phyloP scores from a whole-genome alignment of 2,888 invertebrate species.

The Epinotia bilunana region DNA sequence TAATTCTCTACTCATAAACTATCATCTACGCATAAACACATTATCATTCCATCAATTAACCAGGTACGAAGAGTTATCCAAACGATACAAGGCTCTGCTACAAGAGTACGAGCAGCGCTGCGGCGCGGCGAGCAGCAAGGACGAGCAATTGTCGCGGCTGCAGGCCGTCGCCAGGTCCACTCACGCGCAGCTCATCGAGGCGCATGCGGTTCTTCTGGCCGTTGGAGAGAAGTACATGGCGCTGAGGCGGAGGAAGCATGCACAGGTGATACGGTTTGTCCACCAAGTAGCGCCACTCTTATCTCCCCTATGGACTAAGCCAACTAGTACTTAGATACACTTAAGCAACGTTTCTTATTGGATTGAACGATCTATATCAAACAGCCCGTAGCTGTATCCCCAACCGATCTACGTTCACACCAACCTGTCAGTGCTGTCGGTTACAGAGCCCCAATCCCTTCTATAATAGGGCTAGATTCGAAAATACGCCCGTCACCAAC shows the following conservation, averaged over 20 bases:
- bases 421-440: too few species aligned
- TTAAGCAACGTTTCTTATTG: too few species aligned
- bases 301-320: not conserved
- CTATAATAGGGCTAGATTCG: too few species aligned
- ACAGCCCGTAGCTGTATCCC: too few species aligned
- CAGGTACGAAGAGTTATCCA: conserved; percentile 75
- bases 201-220: conserved; percentile 63
- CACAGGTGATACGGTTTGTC: conserved; percentile 54
- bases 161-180: conserved; percentile 54
- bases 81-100: conserved; percentile 67
- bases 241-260: conserved; percentile 61
- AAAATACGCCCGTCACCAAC: too few species aligned
- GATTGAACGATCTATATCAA: too few species aligned
- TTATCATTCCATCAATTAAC: not conserved
- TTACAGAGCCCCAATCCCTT: too few species aligned
- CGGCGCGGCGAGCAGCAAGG: conserved; percentile 54
- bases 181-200: conserved; percentile 60
- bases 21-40: not conserved
- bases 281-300: not conserved
- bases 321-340: too few species aligned
- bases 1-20: not conserved
- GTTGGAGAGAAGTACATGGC: conserved; percentile 72
- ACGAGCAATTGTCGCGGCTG: conserved; percentile 57
- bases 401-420: too few species aligned
- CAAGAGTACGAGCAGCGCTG: conserved; percentile 67